phyloP scores from a whole-genome alignment of 2,888 invertebrate species.

The Pogonocherus hispidulus region DNA sequence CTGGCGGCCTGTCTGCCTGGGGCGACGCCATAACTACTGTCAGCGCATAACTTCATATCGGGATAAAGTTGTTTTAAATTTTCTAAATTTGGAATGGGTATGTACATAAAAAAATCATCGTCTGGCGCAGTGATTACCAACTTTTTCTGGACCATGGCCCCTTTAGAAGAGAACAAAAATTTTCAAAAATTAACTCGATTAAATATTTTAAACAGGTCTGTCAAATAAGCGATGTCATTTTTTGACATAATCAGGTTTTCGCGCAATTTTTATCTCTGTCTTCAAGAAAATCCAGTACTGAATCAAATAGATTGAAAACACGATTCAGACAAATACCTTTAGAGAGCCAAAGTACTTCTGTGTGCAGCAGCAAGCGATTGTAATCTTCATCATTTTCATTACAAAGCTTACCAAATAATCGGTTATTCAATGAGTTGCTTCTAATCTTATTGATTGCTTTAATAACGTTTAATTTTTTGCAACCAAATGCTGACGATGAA shows the following conservation, averaged over 20 bases:
- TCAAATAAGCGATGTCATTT: background rate
- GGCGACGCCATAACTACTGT: too few species aligned
- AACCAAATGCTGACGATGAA: constrained; percentile 12
- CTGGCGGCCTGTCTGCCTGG: too few species aligned
- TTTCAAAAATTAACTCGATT: constrained; percentile 42
- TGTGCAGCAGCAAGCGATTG: constrained; percentile 47
- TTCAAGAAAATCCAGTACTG: constrained; percentile 37
- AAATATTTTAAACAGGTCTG: constrained; percentile 39
- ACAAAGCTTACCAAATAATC: constrained; percentile 56
- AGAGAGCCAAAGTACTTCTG: constrained; percentile 51
- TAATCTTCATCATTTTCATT: constrained; percentile 55
- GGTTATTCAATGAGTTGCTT: constrained; percentile 37
- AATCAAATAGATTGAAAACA: constrained; percentile 10
- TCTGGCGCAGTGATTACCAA: too few species aligned
- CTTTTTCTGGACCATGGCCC: too few species aligned
- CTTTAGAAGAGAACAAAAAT: too few species aligned
- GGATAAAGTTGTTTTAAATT: too few species aligned
- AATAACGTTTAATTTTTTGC: constrained; percentile 35
- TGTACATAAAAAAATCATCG: too few species aligned
- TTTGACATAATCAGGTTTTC: constrained; percentile 39
- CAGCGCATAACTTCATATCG: too few species aligned
- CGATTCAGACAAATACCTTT: constrained; percentile 54
- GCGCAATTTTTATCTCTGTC: constrained; percentile 39
- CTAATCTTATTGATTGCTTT: constrained; percentile 43
- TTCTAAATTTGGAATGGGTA: too few species aligned